A percentile compares a stretch with the other conserved stretches of the same genome.
These are phyloP conservation scores for Andrena flavipes DNA, from an alignment of 2,888 invertebrate species.

Conservation along the genomic window DNA sequence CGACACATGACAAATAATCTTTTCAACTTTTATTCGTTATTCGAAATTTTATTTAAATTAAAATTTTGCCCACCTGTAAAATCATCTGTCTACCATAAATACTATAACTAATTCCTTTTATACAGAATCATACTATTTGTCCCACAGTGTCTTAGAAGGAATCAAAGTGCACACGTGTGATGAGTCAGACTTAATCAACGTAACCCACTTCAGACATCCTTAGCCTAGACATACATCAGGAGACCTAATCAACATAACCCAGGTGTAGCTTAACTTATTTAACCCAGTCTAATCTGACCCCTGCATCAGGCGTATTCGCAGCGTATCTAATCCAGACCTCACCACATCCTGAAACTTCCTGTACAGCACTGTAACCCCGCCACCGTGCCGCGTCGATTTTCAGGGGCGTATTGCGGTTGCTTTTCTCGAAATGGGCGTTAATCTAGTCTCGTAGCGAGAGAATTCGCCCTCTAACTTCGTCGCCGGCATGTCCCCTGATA, in stretches of 20 bases:
- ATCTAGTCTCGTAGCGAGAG: not conserved
- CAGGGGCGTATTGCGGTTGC: conserved; percentile 9
- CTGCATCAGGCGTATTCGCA: not conserved
- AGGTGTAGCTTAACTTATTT: conserved; percentile 23
- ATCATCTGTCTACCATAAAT: no score
- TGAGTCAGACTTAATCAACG: not conserved
- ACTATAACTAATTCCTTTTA: no score
- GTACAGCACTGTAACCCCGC: conserved; percentile 40
- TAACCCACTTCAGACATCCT: not conserved
- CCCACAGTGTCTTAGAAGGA: not conserved
- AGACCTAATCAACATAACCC: conserved; percentile 3
- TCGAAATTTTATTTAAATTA: no score
- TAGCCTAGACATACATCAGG: not conserved
- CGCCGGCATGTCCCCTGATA: conserved; percentile 53
- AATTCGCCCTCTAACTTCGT: conserved; percentile 50
- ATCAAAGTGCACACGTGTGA: not conserved
- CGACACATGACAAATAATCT: no score
- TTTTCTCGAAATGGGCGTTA: conserved; percentile 26
- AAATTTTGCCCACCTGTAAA: no score
- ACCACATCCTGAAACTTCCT: conserved; percentile 33
- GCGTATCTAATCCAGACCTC: not conserved
- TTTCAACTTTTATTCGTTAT: no score
- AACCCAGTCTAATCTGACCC: conserved; percentile 1
- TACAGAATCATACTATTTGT: not conserved
- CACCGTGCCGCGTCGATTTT: conserved; percentile 41